Evolutionary conservation across 2,797 vertebrate genomes (phyloP), one percentile per base, ranked within the genome.

Genomic region (Lepus townsendii): DNA sequence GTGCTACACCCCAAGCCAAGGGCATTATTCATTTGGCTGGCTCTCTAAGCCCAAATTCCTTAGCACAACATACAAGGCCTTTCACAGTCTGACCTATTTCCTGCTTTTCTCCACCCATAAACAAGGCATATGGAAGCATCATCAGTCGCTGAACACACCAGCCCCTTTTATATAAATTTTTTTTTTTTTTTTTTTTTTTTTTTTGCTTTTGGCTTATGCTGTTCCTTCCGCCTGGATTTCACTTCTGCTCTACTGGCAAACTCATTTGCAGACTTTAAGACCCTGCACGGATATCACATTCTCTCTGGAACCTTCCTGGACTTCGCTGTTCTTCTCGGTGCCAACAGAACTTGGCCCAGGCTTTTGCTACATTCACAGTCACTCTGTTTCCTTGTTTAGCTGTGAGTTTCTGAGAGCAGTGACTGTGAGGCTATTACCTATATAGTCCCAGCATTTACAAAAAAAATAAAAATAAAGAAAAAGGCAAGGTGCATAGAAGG

Each of bases 21-120:
- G 88, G 75, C 76, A 93, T 94, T 88, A 93, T 88, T 91, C 88
- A 93, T 76, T 80, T 68, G 87, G 78, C 90, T 93, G 79, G 62
- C 52, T 87, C 72, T 80, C 63, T 68, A 85, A 80, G 71, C 78
- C 27, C 75, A 92, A 68, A 93, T 83, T 94, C 87, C 92, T 95
- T 32, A 96, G 95, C 82, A 78, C 79, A 91, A 94, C 75, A 78
- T 8, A 73, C 42, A 85, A 92, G 89, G 86, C 78, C 63, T 80
- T 88, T 87, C 82, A 86, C 57, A 85, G 95, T 92, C 90, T 92
- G 92, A 77, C 73, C 90, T 65, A 84, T 82, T 96, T 97, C 97
- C 97, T 95, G 82, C 87, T 88, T 93, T 83, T 82, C 90, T 86
- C 90, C 88, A 88, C 83, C 85, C 75, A 72, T 47, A 92, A 93